phyloP scores from a whole-genome alignment of 2,888 invertebrate species.

The Mongoloraphidia duomilia region DNA sequence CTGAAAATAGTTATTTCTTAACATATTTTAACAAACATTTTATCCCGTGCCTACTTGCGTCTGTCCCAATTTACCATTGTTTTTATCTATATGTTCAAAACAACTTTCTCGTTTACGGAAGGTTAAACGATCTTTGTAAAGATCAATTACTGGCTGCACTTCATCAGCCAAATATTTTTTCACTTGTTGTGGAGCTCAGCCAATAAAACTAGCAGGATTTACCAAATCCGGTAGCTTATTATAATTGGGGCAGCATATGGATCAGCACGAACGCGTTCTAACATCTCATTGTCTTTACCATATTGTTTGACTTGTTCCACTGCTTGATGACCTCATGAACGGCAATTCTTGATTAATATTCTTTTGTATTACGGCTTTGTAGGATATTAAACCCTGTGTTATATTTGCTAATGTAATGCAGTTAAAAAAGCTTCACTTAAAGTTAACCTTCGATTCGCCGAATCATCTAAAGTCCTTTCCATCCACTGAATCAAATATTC shows the following conservation, averaged over 20 bases:
- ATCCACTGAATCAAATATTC: constrained; percentile 95
- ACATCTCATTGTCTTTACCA: constrained; percentile 79
- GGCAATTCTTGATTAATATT: no score
- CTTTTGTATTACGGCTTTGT: no score
- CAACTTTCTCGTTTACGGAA: constrained; percentile 32
- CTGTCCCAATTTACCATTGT: no score
- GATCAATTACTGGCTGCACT: constrained; percentile 55
- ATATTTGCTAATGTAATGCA: constrained; percentile 86
- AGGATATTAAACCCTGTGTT: constrained; percentile 86
- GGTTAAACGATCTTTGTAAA: constrained; percentile 39
- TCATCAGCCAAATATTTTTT: constrained; percentile 70
- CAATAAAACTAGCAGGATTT: constrained; percentile 76
- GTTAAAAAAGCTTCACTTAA: constrained; percentile 86
- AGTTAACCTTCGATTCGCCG: constrained; percentile 84
- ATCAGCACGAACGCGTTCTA: constrained; percentile 64
- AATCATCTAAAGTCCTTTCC: constrained; percentile 94
- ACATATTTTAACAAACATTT: constrained; percentile 13
- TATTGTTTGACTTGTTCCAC: no score
- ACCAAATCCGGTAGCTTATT: constrained; percentile 59
- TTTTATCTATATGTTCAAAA: constrained; percentile 32
- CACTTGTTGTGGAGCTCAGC: constrained; percentile 82
- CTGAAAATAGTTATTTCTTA: constrained; percentile 6
- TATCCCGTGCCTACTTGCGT: no score
- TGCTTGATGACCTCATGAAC: no score
- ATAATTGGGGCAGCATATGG: constrained; percentile 75